Base-by-base conservation (phyloP, 2,797 vertebrate species). In the Hemitrygon akajei region DNA sequence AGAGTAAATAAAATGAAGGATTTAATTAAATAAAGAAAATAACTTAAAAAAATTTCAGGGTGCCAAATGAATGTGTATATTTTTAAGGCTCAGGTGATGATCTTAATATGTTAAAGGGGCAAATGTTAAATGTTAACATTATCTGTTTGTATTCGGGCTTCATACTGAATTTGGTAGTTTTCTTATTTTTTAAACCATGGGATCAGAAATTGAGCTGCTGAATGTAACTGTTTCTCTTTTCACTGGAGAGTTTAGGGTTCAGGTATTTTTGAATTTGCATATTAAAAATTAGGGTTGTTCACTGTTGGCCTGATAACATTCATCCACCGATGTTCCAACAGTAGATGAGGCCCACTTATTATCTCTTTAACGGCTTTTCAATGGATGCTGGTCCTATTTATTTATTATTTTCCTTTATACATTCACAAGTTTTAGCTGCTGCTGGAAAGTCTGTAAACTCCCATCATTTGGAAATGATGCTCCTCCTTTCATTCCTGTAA, bases 1-100 rank as follows among this genome's bases (percentile, higher is more conserved):
- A 6, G 94, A 94, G 20, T 91, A 94, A 93, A 94, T 2, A 16
- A 75, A 66, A 89, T n/a, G 34, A n/a, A 75, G 93, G 27, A 76
- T n/a, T 18, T 22, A 66, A 81, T n/a, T 79, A 89, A 75, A 91
- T 37, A 7, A 30, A 18, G 22, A 58, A 47, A 11, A 27, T 69
- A 34, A 79, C 25, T 5, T 11, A 79, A 11, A 69, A 22, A 18
- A 93, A 10, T 2, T 93, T 4, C 14, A 60, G 30, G 82, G 66
- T n/a, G 92, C 93, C 71, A 84, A 58, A 66, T 14, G 18, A 47
- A 63, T 22, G 30, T 30, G 47, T 11, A 56, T 20, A 47, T 91
- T 34, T n/a, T 81, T 56, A 7, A 75, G 93, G 37, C 40, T 87
- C 27, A 18, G 91, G 95, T 95, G 94, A 93, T 94, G 84, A 73